These are phyloP conservation scores for Rhinella marina DNA, from an alignment of 2,797 vertebrate genomes.

Conservation along the genomic window DNA sequence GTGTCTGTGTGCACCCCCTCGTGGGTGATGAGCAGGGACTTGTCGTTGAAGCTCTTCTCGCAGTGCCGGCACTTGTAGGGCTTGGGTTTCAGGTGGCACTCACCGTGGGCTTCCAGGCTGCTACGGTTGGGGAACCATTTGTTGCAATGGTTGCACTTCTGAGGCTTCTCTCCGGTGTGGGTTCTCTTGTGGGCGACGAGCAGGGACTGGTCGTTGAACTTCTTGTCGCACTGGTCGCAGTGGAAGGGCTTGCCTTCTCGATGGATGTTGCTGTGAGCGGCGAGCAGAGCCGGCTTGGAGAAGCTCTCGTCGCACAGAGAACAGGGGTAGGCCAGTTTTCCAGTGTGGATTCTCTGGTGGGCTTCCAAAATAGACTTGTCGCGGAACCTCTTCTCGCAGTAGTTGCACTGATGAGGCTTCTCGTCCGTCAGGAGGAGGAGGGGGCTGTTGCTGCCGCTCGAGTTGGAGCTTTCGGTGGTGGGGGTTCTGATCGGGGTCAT, in stretches of 20 bases:
- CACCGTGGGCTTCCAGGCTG: conserved; percentile 47
- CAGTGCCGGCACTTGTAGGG: conserved; percentile 57
- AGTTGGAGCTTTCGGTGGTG: conserved; percentile 27
- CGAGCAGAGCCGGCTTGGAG: conserved; percentile 40
- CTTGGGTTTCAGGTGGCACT: conserved; percentile 54
- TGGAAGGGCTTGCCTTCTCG: conserved; percentile 53
- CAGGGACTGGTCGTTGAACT: conserved; percentile 55
- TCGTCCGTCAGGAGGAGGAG: background rate
- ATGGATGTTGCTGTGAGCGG: conserved; percentile 53
- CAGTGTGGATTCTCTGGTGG: conserved; percentile 51
- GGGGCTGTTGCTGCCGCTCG: background rate
- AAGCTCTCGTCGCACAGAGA: conserved; percentile 52
- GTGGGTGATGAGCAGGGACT: conserved; percentile 56
- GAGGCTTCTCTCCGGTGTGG: conserved; percentile 57
- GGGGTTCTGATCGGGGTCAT: background rate
- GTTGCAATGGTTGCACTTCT: conserved; percentile 55
- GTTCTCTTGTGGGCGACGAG: conserved; percentile 55
- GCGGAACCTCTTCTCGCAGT: conserved; percentile 51
- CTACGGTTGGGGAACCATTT: conserved; percentile 57
- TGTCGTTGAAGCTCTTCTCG: conserved; percentile 58
- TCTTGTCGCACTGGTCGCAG: conserved; percentile 56
- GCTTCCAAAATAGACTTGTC: conserved; percentile 55
- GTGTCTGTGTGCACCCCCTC: conserved; percentile 59
- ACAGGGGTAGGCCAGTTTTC: conserved; percentile 50
- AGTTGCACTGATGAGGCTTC: conserved; percentile 50